phyloP scores from a whole-genome alignment of 2,888 invertebrate species.

The Drosophila pseudotakahashii region DNA sequence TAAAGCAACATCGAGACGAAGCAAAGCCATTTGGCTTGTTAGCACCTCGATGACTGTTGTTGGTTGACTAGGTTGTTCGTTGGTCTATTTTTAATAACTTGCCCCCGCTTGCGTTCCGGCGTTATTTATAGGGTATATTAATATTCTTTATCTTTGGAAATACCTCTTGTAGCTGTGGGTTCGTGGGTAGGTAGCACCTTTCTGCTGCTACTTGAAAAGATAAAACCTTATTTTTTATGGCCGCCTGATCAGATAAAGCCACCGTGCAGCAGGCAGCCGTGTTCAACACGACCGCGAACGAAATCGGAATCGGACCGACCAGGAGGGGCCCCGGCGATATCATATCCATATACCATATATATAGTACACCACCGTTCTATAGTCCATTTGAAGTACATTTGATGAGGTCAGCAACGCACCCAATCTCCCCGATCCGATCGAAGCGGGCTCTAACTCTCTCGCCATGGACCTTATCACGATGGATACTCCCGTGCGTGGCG shows the following conservation, averaged over 20 bases:
- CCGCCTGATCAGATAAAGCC: conserved; percentile 82
- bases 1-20: conserved; percentile 39
- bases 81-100: conserved; percentile 74
- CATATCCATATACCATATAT: conserved; percentile 81
- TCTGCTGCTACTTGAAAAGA: conserved; percentile 83
- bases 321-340: conserved; percentile 65
- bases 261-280: conserved; percentile 68
- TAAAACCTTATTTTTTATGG: conserved; percentile 82
- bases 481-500: conserved; percentile 38
- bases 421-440: conserved; percentile 47
- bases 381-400: conserved; percentile 75
- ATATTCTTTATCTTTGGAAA: conserved; percentile 83
- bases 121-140: conserved; percentile 82
- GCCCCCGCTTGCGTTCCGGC: conserved; percentile 49
- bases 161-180: conserved; percentile 49
- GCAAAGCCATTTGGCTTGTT: conserved; percentile 64
- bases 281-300: conserved; percentile 62
- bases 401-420: conserved; percentile 75
- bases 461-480: conserved; percentile 41
- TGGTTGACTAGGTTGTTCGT: conserved; percentile 28
- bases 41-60: conserved; percentile 57
- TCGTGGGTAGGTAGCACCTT: conserved; percentile 78
- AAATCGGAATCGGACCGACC: conserved; percentile 29
- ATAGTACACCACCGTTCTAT: conserved; percentile 71
- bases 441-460: conserved; percentile 13